Evolutionary conservation across 2,888 invertebrate species (phyloP).

Genomic region (Thymelicus lineola): DNA sequence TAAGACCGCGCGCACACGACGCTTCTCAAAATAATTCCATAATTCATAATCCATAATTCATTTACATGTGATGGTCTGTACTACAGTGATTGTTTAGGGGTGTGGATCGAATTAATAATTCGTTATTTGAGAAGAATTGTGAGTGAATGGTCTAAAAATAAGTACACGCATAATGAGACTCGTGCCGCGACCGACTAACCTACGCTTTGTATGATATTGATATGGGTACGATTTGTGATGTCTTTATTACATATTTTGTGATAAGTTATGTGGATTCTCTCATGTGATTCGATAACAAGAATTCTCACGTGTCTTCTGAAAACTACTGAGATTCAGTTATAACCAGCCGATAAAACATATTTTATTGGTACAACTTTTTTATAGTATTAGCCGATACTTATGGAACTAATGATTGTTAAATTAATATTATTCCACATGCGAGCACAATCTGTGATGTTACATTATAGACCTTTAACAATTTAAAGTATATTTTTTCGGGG

Average conservation of each 20-base stretch:
- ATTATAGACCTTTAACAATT: no score
- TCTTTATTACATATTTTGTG: constrained; percentile 72
- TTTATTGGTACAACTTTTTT: no score
- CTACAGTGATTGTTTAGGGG: not conserved
- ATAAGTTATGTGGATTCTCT: constrained; percentile 52
- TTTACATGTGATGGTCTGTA: no score
- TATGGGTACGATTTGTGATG: constrained; percentile 70
- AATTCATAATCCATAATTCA: not conserved
- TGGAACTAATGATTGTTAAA: no score
- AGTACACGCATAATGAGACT: constrained; percentile 80
- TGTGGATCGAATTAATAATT: not conserved
- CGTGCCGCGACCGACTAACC: constrained; percentile 52
- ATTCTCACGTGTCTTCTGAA: constrained; percentile 5
- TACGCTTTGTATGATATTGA: constrained; percentile 51
- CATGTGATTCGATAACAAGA: not conserved
- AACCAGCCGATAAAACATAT: constrained; percentile 13
- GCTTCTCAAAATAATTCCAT: constrained; percentile 4
- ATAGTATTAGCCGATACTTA: no score
- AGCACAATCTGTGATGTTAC: no score
- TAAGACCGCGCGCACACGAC: constrained; percentile 39
- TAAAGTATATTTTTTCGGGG: no score
- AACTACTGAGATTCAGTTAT: constrained; percentile 55
- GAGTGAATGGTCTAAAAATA: constrained; percentile 48
- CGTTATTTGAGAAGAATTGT: constrained; percentile 11
- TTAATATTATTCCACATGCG: no score